Evolutionary conservation across 2,888 invertebrate species (phyloP), one percentile per base, ranked within the genome.

Genomic region (Cryptops parisi): DNA sequence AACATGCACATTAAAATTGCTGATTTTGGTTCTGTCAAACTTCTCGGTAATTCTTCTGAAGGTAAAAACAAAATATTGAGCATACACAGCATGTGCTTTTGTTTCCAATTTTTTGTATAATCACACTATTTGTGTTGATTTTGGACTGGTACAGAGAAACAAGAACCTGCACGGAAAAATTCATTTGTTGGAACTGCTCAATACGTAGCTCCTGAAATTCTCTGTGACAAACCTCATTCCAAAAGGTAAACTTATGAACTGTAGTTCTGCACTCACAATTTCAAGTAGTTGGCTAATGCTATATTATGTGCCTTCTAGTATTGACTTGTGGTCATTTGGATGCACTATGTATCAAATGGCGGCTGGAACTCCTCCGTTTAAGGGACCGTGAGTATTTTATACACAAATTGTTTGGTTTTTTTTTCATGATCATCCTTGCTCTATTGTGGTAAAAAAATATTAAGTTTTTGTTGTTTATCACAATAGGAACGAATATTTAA

Each of bases 301-400:
- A 33, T 33, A 33, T 33, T 33, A 9, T 33, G 46, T 50, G 46
- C 40, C 22, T 65, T 66, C 50, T 65, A 72, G 72, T 41, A 86
- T 88, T 15, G 98, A 99, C 72, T 74, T 97, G 54, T 99, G 98
- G 98, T 97, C 97, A 0, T 74, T 93, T 45, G 98, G 97, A 25
- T 96, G 94, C 70, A 89, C 97, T 60, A 74, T 96, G 58, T 97
- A 89, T 72, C 97, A 99, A 73, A 91, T 98, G 86, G 80, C 94
- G 59, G 81, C 90, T 15, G 96, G 97, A 2, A 70, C 84, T 60
- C 87, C 90, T 45, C 93, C 94, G 0, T 97, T 97, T 73, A 78
- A 86, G 57, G 89, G 86, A 54, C 68, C 72, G 73, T 74, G 64
- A 63, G 69, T 62, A 52, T 41, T 41, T 21, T 1, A n/a, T 47